Evolutionary conservation across 37 sponge, comb jelly and placozoan species (phyloP), one percentile per base, ranked within the genome.

Genomic region (Tethya wilhelma): DNA sequence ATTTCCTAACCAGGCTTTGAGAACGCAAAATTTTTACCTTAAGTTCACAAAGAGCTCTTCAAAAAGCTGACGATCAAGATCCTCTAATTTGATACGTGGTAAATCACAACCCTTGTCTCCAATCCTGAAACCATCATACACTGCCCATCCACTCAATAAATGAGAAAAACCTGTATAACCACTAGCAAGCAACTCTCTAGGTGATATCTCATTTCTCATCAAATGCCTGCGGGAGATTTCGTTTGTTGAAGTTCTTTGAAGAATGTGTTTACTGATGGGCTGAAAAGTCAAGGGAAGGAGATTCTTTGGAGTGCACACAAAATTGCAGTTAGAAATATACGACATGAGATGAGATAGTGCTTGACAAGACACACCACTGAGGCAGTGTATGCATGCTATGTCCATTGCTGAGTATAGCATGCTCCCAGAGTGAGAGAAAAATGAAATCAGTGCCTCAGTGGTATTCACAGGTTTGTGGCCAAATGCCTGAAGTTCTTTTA

Each of bases 371-470:
- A 36, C 12, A 7, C 63, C 63, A 8, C 26, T 60, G 7, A 23
- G 7, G 40, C 68, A 67, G 68, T 67, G 68, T 7, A 67, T 9
- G 68, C n/a, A 11, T 8, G 68, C 38, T 36, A 67, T 38, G 11
- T 67, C 11, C n/a, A 67, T 9, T 8, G 68, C 39, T n/a, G 68
- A 67, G 29, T 26, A 62, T 26, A 26, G 28, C 7, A n/a, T n/a
- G 22, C 63, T 26, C 6, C 63, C 8, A 62, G 63, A n/a, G 23
- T n/a, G 7, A 62, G 23, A 17, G 22, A 14, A 23, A 8, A 62
- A 14, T 62, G 23, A 14, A 11, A n/a, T 11, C 22, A 62, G 63
- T 14, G 14, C 14, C 53, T 19, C 9, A 19, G 63, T 8, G 8
- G 63, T n/a, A n/a, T n/a, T n/a, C 63, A 62, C 28, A 23, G 28